phyloP scores from a whole-genome alignment of 92 coral and sea anemone species.

The Ricordea florida region DNA sequence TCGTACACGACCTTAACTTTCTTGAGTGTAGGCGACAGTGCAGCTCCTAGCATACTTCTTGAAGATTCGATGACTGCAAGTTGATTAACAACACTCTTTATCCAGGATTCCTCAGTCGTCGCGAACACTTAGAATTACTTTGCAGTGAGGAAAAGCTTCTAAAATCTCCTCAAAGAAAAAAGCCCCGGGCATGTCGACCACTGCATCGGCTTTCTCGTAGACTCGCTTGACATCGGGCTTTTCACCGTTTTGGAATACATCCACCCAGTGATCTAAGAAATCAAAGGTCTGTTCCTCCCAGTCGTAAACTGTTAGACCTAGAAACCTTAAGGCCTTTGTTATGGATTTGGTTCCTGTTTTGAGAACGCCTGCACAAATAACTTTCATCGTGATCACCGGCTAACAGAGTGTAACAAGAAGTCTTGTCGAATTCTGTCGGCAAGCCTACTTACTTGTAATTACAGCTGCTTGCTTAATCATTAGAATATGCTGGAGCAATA shows the following conservation, averaged over 20 bases:
- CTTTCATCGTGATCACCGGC: too few species aligned
- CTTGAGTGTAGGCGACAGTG: constrained; percentile 9
- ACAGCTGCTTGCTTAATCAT: too few species aligned
- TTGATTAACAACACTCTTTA: too few species aligned
- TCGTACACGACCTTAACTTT: background rate
- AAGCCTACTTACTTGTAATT: too few species aligned
- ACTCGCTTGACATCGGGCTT: background rate
- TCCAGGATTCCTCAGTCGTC: too few species aligned
- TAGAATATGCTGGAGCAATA: too few species aligned
- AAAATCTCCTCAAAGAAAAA: background rate
- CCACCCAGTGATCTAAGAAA: background rate
- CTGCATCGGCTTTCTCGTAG: background rate
- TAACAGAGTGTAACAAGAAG: too few species aligned
- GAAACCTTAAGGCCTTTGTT: background rate
- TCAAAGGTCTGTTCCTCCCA: background rate
- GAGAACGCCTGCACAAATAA: background rate
- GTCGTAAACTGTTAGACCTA: too few species aligned
- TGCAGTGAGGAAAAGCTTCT: background rate
- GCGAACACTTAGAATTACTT: background rate
- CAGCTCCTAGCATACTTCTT: too few species aligned
- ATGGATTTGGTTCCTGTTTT: background rate
- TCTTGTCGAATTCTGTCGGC: too few species aligned
- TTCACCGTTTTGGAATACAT: background rate
- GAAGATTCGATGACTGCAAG: too few species aligned
- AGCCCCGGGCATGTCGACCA: background rate